Evolutionary conservation across 2,888 invertebrate genomes (phyloP).

Genomic region (Labia minor): DNA sequence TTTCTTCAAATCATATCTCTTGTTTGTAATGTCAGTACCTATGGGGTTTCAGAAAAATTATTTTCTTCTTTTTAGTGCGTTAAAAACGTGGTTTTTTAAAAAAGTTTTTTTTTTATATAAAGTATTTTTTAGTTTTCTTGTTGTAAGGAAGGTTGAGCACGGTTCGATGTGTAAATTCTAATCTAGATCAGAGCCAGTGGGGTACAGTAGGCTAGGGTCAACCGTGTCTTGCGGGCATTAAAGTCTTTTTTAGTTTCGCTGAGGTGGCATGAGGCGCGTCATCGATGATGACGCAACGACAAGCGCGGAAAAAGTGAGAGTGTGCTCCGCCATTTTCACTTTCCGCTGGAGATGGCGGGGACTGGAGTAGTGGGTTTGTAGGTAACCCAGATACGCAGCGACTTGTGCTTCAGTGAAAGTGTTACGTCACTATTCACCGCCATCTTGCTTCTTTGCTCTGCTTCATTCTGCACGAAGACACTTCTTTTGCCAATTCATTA

Average conservation of each 20-base stretch:
- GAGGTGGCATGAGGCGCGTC: background rate
- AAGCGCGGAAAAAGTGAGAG: slow-evolving; percentile 7
- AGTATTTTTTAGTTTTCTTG: too few species aligned
- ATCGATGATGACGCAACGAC: background rate
- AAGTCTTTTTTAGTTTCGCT: background rate
- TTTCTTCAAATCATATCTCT: too few species aligned
- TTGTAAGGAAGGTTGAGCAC: too few species aligned
- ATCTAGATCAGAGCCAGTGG: too few species aligned
- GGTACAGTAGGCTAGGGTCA: background rate
- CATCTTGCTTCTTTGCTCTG: background rate
- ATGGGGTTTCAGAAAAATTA: too few species aligned
- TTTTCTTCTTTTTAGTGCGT: too few species aligned
- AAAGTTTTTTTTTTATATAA: too few species aligned
- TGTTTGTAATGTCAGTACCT: too few species aligned
- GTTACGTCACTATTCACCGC: background rate
- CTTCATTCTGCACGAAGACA: background rate
- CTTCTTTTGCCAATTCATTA: too few species aligned
- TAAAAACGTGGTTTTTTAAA: too few species aligned
- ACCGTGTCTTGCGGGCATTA: background rate
- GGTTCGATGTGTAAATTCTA: too few species aligned
- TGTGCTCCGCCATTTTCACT: slow-evolving; percentile 1
- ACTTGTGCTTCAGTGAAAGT: background rate
- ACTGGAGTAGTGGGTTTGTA: slow-evolving; percentile 2
- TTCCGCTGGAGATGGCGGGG: slow-evolving; percentile 8
- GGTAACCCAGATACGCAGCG: slow-evolving; percentile 4